Evolutionary conservation across 35 echinoderm and acorn worm species (phyloP), one percentile per base, ranked within the genome.

Genomic region (Hemicentrotus pulcherrimus): DNA sequence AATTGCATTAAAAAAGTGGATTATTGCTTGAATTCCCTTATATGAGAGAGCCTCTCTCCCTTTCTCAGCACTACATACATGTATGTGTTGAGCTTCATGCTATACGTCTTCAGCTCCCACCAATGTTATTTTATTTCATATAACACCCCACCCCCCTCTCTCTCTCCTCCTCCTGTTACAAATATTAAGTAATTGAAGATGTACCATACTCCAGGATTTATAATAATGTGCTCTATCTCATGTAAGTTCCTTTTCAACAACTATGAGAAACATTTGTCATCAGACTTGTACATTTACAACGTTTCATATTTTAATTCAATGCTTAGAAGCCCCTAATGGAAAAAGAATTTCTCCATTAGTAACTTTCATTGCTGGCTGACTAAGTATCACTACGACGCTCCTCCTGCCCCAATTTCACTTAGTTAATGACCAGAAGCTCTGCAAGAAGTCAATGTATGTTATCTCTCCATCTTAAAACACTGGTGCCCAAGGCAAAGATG

Each of bases 401-500:
- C 65, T 78, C 28, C 65, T 78, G 65, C 65, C 65, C 65, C 65
- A 78, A 78, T 78, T 78, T 78, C 65, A n/a, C 65, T 78, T 78
- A 78, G 19, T 78, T 4, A 28, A 78, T 78, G 65, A 78, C 65
- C 65, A 78, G 65, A 28, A 78, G 65, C 65, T 22, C 24, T 78
- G 28, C 65, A 78, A 78, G 65, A 78, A 78, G 18, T 78, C 65
- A 78, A 78, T 78, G n/a, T 28, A 78, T 78, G 18, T 78, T 78
- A 78, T 78, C 65, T 78, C 65, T n/a, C 6, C 65, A 78, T 78
- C 65, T 78, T 78, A 78, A 78, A 78, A 78, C 19, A 78, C 65
- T 28, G 65, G 24, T 78, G 65, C 24, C 65, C 19, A 7, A 4
- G 28, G 65, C 6, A 1, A 22, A 5, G 22, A 28, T 78, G 19